Evolutionary conservation across 2,113 vertebrate species (phyloP).

Genomic region (Opisthocomus hoazin): DNA sequence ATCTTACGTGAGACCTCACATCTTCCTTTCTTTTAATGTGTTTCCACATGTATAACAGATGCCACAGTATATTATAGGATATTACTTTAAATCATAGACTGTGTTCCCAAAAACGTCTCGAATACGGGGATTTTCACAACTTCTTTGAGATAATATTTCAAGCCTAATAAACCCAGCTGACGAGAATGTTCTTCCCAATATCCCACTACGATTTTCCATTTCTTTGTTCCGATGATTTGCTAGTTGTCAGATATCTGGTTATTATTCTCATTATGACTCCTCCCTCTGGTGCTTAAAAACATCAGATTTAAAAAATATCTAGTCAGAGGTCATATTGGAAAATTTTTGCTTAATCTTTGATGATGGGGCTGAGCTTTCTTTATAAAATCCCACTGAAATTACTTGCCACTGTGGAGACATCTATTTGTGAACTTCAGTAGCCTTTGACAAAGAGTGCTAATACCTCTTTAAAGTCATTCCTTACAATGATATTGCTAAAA

Average conservation of each 20-base stretch:
- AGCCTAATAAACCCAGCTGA: accelerated
- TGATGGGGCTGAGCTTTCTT: background rate
- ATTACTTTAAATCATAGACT: background rate
- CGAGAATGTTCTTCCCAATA: background rate
- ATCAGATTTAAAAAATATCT: background rate
- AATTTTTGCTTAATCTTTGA: background rate
- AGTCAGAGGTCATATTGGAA: background rate
- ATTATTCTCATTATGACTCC: background rate
- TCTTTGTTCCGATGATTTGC: background rate
- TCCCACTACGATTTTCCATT: background rate
- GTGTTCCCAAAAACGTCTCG: background rate
- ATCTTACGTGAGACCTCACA: background rate
- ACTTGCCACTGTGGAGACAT: background rate
- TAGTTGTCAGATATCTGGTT: background rate
- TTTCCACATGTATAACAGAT: background rate
- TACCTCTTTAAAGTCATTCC: background rate
- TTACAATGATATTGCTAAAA: background rate
- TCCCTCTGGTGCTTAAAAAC: background rate
- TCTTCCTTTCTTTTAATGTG: background rate
- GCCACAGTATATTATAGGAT: accelerated
- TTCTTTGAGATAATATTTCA: background rate
- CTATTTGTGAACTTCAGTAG: background rate
- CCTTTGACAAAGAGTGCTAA: background rate
- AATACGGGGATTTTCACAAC: background rate
- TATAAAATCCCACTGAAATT: background rate